phyloP scores from a whole-genome alignment of 2,888 invertebrate species.

The Drosophila gaucha region DNA sequence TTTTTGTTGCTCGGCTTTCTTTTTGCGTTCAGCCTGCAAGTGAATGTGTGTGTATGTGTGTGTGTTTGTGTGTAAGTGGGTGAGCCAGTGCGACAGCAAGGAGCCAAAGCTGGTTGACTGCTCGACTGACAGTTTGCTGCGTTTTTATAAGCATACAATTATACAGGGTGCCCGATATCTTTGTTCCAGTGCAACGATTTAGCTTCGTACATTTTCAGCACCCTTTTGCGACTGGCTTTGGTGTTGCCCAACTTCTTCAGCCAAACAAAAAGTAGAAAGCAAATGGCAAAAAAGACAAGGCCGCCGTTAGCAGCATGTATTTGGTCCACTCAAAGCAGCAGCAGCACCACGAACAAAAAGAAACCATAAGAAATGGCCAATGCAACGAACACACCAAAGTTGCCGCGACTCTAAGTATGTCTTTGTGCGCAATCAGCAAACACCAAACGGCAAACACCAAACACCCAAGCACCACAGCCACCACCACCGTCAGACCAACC shows the following conservation, averaged over 20 bases:
- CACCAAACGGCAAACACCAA: conserved; percentile 23
- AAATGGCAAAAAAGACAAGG: conserved; percentile 51
- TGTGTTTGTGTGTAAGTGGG: conserved; percentile 32
- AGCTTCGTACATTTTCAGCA: conserved; percentile 5
- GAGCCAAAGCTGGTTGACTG: conserved; percentile 21
- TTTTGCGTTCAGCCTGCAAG: conserved; percentile 28
- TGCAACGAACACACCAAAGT: conserved; percentile 39
- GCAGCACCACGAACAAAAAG: conserved; percentile 21
- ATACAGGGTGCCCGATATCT: conserved; percentile 35
- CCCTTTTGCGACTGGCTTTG: conserved; percentile 30
- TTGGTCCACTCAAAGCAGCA: conserved; percentile 56
- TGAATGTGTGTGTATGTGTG: conserved; percentile 6
- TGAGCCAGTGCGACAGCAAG: conserved; percentile 24
- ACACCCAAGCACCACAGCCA: conserved; percentile 19
- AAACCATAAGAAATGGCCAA: conserved; percentile 44
- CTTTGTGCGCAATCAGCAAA: conserved; percentile 39
- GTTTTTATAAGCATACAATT: conserved; percentile 26
- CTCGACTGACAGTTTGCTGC: conserved; percentile 35
- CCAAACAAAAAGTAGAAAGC: conserved; percentile 41
- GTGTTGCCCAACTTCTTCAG: conserved; percentile 29
- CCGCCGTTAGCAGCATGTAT: conserved; percentile 31
- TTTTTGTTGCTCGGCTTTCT: conserved; percentile 47
- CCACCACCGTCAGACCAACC: conserved; percentile 8
- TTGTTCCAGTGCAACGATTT: background rate
- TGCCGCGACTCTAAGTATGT: conserved; percentile 43